Evolutionary conservation across 2,888 invertebrate species (phyloP).

Genomic region (Morpho achilles): DNA sequence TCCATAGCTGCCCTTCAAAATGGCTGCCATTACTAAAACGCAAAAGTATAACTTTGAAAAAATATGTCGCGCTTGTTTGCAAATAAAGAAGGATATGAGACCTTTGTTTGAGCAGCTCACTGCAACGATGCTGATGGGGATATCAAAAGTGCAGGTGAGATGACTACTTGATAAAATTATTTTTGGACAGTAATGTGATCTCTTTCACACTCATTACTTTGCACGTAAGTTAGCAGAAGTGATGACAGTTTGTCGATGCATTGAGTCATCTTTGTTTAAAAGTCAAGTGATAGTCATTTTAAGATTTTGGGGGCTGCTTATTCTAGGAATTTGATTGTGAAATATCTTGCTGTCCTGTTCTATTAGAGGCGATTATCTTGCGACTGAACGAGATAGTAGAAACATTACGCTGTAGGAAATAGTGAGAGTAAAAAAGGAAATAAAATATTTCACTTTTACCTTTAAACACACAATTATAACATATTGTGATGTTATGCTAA

Average conservation of each 20-base stretch:
- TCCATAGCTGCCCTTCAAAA: slow-evolving; percentile 60
- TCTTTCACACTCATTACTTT: slow-evolving; percentile 50
- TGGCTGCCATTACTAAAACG: slow-evolving; percentile 61
- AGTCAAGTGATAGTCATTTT: slow-evolving; percentile 53
- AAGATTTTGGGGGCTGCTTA: slow-evolving; percentile 46
- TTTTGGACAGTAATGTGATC: slow-evolving; percentile 64
- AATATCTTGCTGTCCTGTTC: slow-evolving; percentile 63
- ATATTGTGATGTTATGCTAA: too few species aligned
- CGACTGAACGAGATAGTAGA: slow-evolving; percentile 38
- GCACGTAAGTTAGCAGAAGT: slow-evolving; percentile 30
- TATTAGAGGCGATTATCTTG: slow-evolving; percentile 30
- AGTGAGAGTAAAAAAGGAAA: neutral
- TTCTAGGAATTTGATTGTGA: slow-evolving; percentile 63
- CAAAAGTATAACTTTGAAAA: slow-evolving; percentile 73
- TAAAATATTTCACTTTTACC: too few species aligned
- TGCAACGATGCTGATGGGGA: slow-evolving; percentile 82
- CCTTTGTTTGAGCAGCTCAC: slow-evolving; percentile 82
- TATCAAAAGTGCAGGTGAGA: slow-evolving; percentile 80
- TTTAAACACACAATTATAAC: too few species aligned
- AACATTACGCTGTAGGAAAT: neutral
- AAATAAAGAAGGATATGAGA: slow-evolving; percentile 82
- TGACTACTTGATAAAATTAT: slow-evolving; percentile 50
- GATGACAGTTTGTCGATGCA: slow-evolving; percentile 39
- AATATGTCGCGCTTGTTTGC: slow-evolving; percentile 82
- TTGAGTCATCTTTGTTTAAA: slow-evolving; percentile 74